Evolutionary conservation across 2,113 vertebrate species (phyloP), one percentile per base, ranked within the genome.

Genomic region (Onychorhynchus coronatus): DNA sequence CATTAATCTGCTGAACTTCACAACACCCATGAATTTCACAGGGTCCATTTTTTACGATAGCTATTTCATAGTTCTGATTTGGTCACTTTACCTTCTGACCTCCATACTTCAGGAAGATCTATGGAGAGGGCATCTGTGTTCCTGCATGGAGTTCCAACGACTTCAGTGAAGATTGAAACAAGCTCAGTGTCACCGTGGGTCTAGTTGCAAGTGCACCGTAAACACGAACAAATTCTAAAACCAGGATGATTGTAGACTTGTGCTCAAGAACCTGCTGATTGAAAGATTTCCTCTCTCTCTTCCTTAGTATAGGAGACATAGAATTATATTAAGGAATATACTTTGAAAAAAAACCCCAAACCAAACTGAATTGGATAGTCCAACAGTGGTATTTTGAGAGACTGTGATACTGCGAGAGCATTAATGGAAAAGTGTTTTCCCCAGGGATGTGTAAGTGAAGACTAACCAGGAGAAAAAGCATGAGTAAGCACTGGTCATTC

Each of bases 71-170:
- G 31, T 41, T 68, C 41, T 65, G 52, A 73, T 31, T 19, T 84
- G 58, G 17, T n/a, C 1, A 2, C 86, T 86, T 58, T 35, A 25
- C 12, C 8, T 65, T 80, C 31, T 65, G 59, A 41, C 8, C 37
- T 53, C 52, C 14, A 16, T 58, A 24, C 68, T 72, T 79, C 24
- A 85, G 86, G 27, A 88, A 83, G 66, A 61, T 72, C 30, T 56
- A 24, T 39, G 44, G 13, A 76, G 9, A 30, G 3, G 14, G 3
- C 3, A 49, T 4, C 14, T 71, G 0, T 55, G 11, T 7, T 81
- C 25, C 18, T 49, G 4, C 21, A 19, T 5, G 18, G 3, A 33
- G 11, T 44, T 85, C 11, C 11, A 50, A 5, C 17, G n/a, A 30
- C 25, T 79, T 74, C 23, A 53, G 72, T 19, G 31, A 33, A 74